Percentiles rank a stretch among this genome's conserved stretches.
phyloP scores from a whole-genome alignment of 1,140 invertebrate genomes.

The Berghia stephanieae region DNA sequence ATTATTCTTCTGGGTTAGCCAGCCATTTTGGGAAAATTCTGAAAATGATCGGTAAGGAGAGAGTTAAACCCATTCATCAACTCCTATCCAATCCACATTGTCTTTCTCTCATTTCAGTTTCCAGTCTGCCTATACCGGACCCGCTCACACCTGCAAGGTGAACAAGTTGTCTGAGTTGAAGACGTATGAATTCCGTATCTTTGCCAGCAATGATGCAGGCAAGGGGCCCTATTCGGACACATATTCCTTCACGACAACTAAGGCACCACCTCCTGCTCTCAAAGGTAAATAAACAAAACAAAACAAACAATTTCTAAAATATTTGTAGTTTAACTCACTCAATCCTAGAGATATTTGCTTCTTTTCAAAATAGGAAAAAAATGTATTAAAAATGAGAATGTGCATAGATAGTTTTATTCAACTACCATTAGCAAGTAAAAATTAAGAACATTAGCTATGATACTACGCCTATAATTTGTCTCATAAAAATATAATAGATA shows the following conservation, averaged over 20 bases:
- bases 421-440: too few relatives aligned
- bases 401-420: too few relatives aligned
- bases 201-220: conserved; percentile 83
- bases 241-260: conserved; percentile 75
- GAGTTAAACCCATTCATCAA: too few relatives aligned
- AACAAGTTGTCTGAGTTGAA: conserved; percentile 82
- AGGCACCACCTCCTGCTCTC: conserved; percentile 80
- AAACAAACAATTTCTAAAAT: neutral
- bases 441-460: too few relatives aligned
- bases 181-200: conserved; percentile 82
- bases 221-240: conserved; percentile 80
- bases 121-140: conserved; percentile 81
- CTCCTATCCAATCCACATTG: too few relatives aligned
- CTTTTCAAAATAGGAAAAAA: neutral
- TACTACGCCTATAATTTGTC: too few relatives aligned
- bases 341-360: neutral
- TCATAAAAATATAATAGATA: too few relatives aligned
- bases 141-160: conserved; percentile 79
- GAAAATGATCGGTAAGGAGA: too few relatives aligned
- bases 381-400: too few relatives aligned
- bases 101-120: conserved; percentile 66
- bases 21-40: too few relatives aligned
- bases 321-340: neutral
- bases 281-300: conserved; percentile 72
- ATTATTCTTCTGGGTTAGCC: too few relatives aligned